Evolutionary conservation across 2,888 invertebrate genomes (phyloP), one percentile per base, ranked within the genome.

Genomic region (Tineola bisselliella): DNA sequence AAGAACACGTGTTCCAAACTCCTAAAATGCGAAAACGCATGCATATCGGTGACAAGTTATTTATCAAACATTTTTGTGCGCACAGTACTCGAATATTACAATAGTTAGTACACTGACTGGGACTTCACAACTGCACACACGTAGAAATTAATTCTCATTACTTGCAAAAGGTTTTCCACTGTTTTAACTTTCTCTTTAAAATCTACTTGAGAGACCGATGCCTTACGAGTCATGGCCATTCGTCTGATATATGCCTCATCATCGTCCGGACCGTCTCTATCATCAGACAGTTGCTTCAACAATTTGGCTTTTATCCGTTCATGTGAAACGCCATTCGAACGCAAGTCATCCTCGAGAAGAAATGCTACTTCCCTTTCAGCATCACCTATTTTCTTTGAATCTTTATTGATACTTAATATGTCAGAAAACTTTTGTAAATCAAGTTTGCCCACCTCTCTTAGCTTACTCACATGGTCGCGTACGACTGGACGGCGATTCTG

Each of bases 121-220:
- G 48, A 48, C 48, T 48, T 48, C 48, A 48, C 48, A 48, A 48
- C 15, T 48, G 48, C 48, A 48, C 48, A 48, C 48, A 48, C 48
- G 48, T 17, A 48, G 48, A 48, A 48, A 48, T 10, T 48, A 3
- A 25, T 54, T 54, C 25, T 25, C 6, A 54, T 54, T 54, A 54
- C 54, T 54, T 54, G 54, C 12, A 54, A 54, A 10, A 54, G 25
- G n/a, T 54, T 54, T 54, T 54, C 54, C 25, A 54, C 54, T 5
- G 54, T 54, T 54, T 54, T 54, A 19, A 54, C n/a, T 54, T 54
- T 54, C 25, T 54, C 54, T 54, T 54, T 54, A 25, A 54, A 54
- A 54, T 54, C 54, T 25, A 54, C 25, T 54, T 54, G 54, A 5
- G 54, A 54, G 12, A 25, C 25, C 19, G 25, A n/a, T 17, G 19